Evolutionary conservation across 2,888 invertebrate genomes (phyloP).

Genomic region (Drosophila dives): DNA sequence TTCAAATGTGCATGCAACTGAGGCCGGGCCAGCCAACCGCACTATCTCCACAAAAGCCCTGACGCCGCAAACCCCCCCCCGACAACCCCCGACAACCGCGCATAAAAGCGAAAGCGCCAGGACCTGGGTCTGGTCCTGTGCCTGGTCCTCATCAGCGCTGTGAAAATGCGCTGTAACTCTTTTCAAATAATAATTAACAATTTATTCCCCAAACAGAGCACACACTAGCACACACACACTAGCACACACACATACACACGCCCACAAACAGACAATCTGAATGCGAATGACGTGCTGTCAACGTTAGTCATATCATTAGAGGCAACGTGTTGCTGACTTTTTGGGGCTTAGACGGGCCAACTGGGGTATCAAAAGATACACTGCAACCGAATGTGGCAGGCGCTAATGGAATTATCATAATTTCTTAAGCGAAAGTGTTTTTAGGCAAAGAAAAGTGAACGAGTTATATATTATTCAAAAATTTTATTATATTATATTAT

Average conservation of each 20-base stretch:
- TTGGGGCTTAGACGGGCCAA: conserved; percentile 51
- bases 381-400: conserved; percentile 30
- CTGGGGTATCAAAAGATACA: conserved; percentile 63
- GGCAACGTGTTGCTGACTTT: conserved; percentile 81
- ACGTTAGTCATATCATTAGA: conserved; percentile 81
- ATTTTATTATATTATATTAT: no score
- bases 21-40: conserved; percentile 50
- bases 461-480: background rate
- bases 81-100: conserved; percentile 11
- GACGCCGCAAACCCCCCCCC: conserved; percentile 1
- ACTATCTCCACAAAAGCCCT: conserved; percentile 53
- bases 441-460: background rate
- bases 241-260: conserved; percentile 16
- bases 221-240: conserved; percentile 28
- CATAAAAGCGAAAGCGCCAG: conserved; percentile 52
- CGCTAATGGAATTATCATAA: background rate
- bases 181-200: conserved; percentile 81
- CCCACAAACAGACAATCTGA: conserved; percentile 61
- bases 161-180: conserved; percentile 73
- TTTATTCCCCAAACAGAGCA: conserved; percentile 77
- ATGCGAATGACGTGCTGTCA: conserved; percentile 74
- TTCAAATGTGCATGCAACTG: conserved; percentile 72
- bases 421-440: background rate
- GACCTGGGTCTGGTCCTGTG: background rate
- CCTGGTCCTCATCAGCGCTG: conserved; percentile 44